phyloP scores from a whole-genome alignment of 2,888 invertebrate genomes.

The Hyppa rectilinea region DNA sequence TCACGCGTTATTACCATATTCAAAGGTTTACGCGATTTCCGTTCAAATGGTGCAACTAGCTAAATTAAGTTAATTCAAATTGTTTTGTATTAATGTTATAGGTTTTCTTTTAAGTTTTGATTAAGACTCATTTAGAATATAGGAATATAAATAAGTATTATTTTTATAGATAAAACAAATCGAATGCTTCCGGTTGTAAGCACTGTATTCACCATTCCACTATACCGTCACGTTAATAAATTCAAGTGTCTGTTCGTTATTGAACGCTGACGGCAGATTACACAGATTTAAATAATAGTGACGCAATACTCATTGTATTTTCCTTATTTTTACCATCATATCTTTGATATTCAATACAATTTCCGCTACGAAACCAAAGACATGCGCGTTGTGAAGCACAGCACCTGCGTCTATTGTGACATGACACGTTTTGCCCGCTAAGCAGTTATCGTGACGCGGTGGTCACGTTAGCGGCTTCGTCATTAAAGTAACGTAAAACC shows the following conservation, averaged over 20 bases:
- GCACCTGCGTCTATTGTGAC: constrained; percentile 3
- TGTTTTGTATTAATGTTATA: constrained; percentile 55
- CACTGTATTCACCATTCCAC: constrained; percentile 64
- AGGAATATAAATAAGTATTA: constrained; percentile 48
- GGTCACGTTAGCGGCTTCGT: not conserved
- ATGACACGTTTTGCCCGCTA: not conserved
- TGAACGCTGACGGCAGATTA: constrained; percentile 3
- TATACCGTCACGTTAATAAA: constrained; percentile 41
- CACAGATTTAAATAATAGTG: constrained; percentile 18
- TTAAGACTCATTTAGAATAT: constrained; percentile 66
- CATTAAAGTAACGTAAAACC: not conserved
- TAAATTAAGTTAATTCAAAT: constrained; percentile 60
- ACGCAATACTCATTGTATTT: constrained; percentile 46
- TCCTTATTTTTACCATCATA: not conserved
- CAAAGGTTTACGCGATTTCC: constrained; percentile 35
- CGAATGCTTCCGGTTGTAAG: constrained; percentile 50
- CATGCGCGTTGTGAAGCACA: constrained; percentile 41
- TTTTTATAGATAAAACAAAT: constrained; percentile 49
- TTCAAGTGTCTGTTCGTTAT: constrained; percentile 20
- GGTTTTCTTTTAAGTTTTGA: constrained; percentile 53
- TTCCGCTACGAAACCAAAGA: constrained; percentile 66
- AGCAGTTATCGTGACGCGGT: not conserved
- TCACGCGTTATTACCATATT: constrained; percentile 12
- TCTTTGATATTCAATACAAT: constrained; percentile 20
- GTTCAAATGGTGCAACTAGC: constrained; percentile 67